These are phyloP conservation scores for Charadrius vociferus DNA, from an alignment of 2,113 vertebrate genomes.

Conservation along the genomic window DNA sequence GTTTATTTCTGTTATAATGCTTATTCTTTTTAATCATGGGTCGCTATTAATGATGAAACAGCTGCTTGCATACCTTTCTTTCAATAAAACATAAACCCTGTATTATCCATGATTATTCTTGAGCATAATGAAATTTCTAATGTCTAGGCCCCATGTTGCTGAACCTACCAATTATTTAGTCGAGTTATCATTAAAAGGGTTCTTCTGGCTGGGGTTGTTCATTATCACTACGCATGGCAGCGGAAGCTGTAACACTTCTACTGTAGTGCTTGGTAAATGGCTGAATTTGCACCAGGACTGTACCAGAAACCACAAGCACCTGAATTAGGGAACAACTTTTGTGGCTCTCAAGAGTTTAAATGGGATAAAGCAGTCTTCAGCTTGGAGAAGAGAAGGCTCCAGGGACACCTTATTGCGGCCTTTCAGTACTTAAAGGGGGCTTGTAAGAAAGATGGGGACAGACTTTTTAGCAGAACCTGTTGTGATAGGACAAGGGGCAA, in stretches of 20 bases:
- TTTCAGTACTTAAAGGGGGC: neutral
- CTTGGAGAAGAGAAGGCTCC: neutral
- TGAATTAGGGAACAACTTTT: neutral
- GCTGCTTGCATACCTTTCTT: neutral
- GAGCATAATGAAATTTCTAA: neutral
- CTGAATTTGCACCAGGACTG: neutral
- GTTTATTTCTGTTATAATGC: neutral
- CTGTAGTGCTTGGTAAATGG: neutral
- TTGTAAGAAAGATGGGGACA: neutral
- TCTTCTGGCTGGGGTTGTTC: neutral
- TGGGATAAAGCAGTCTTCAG: neutral
- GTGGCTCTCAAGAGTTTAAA: neutral
- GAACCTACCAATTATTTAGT: neutral
- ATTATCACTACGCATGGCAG: neutral
- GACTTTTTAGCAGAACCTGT: neutral
- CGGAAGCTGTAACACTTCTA: neutral
- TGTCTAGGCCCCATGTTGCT: neutral
- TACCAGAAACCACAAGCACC: neutral
- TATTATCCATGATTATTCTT: neutral
- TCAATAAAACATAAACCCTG: neutral
- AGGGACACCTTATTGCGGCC: neutral
- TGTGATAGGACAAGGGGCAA: neutral
- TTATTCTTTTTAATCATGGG: constrained; percentile 4
- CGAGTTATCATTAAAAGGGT: neutral
- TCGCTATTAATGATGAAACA: neutral